Evolutionary conservation across 2,113 vertebrate species (phyloP), one percentile per base, ranked within the genome.

Genomic region (Anas platyrhynchos): DNA sequence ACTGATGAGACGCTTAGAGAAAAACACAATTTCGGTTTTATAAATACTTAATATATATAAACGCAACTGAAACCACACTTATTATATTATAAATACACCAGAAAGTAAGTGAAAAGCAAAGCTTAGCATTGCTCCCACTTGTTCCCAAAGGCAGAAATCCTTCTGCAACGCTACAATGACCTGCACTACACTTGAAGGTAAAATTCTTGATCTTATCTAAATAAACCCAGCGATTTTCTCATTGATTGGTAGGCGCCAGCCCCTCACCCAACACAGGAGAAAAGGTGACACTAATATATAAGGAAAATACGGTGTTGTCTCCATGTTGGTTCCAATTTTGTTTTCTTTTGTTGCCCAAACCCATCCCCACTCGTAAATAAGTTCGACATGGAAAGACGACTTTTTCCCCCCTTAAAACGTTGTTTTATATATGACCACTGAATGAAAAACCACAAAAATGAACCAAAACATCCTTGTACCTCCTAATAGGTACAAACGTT

Each of bases 301-400:
- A 16, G 15, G 16, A 67, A 46, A 85, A 36, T 2, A 32, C 3
- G 0, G 50, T 52, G 23, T 12, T 4, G 3, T 7, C 46, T 55
- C 63, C 6, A 9, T 4, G 7, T 10, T 11, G 31, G 16, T 74
- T 74, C 18, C 38, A 44, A n/a, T 71, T 71, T 36, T 29, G 48
- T 26, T 48, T 48, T 20, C 7, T 21, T 22, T 50, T 25, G 48
- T 50, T 50, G 48, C 22, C 22, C 22, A 23, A 20, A 46, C 18
- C 11, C 11, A 6, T 23, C 22, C 11, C 9, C 34, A 7, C 1
- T 1, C 7, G 4, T 12, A 11, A 25, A 46, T 16, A 36, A 29
- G 9, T n/a, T 16, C 3, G 6, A 3, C n/a, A 6, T 0, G 4
- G 34, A 56, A 41, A 11, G 16, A 34, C n/a, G 20, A 38, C 44